These are phyloP conservation scores for Fissipunctia ypsillon DNA, from an alignment of 2,888 invertebrate species.

Conservation along the genomic window DNA sequence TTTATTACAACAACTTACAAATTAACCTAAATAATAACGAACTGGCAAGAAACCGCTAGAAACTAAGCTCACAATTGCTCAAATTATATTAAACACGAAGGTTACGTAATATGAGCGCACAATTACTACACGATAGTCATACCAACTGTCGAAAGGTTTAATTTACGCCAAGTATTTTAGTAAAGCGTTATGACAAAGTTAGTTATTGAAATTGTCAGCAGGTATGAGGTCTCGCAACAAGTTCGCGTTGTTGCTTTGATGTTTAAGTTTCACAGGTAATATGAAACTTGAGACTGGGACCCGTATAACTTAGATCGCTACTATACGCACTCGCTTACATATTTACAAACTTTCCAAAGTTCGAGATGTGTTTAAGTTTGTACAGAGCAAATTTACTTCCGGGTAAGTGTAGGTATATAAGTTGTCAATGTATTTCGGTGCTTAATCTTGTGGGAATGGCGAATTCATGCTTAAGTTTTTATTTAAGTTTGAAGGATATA, in stretches of 20 bases:
- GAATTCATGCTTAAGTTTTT: not conserved
- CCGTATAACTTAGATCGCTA: constrained; percentile 72
- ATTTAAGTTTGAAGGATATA: not conserved
- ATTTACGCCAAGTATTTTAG: constrained; percentile 66
- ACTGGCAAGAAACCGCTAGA: not conserved
- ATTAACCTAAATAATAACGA: too few relatives aligned
- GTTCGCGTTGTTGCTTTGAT: constrained; percentile 74
- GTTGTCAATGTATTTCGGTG: constrained; percentile 18
- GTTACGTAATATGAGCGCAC: constrained; percentile 22
- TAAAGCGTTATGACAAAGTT: constrained; percentile 71
- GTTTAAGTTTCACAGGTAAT: constrained; percentile 77
- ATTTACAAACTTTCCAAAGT: constrained; percentile 66
- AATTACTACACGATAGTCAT: constrained; percentile 34
- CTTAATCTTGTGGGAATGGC: constrained; percentile 1
- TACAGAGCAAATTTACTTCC: constrained; percentile 53
- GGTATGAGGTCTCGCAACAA: constrained; percentile 68
- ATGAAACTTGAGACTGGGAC: constrained; percentile 70
- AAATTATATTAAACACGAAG: constrained; percentile 21
- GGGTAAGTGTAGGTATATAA: constrained; percentile 30
- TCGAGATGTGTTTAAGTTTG: constrained; percentile 62
- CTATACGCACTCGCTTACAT: constrained; percentile 69
- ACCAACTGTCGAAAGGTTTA: constrained; percentile 50
- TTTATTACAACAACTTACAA: too few relatives aligned
- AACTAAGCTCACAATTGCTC: constrained; percentile 13
- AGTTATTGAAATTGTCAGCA: constrained; percentile 79